Evolutionary conservation across 2,888 invertebrate genomes (phyloP).

Genomic region (Cantharis rufa): DNA sequence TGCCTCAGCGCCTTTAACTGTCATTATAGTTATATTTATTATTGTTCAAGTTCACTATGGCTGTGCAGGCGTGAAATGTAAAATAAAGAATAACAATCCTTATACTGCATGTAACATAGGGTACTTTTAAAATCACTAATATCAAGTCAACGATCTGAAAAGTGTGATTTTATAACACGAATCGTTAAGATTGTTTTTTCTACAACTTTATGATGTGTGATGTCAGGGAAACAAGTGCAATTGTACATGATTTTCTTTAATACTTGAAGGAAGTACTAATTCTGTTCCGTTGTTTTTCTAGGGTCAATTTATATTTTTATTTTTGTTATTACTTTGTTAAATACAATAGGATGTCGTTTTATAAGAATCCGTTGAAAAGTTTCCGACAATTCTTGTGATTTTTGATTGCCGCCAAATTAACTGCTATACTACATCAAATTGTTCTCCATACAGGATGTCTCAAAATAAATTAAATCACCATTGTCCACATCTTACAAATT

Average conservation of each 20-base stretch:
- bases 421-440: neutral
- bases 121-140: slow-evolving; percentile 31
- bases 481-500: neutral
- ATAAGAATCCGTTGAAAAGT: neutral
- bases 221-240: slow-evolving; percentile 30
- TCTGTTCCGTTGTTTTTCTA: slow-evolving; percentile 34
- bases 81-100: slow-evolving; percentile 41
- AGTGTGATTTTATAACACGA: slow-evolving; percentile 38
- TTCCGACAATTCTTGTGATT: neutral
- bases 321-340: slow-evolving; percentile 6
- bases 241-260: slow-evolving; percentile 22
- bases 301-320: slow-evolving; percentile 20
- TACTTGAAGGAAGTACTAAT: slow-evolving; percentile 35
- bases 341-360: neutral
- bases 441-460: neutral
- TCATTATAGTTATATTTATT: slow-evolving; percentile 52
- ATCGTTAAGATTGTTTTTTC: slow-evolving; percentile 35
- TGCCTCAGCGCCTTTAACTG: slow-evolving; percentile 50
- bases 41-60: slow-evolving; percentile 48
- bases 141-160: slow-evolving; percentile 40
- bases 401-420: neutral
- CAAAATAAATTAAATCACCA: slow-evolving; percentile 2
- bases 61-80: slow-evolving; percentile 44
- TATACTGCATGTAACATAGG: slow-evolving; percentile 38
- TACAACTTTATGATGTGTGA: slow-evolving; percentile 35